Evolutionary conservation across 2,113 vertebrate species (phyloP).

Genomic region (Butorides virescens): DNA sequence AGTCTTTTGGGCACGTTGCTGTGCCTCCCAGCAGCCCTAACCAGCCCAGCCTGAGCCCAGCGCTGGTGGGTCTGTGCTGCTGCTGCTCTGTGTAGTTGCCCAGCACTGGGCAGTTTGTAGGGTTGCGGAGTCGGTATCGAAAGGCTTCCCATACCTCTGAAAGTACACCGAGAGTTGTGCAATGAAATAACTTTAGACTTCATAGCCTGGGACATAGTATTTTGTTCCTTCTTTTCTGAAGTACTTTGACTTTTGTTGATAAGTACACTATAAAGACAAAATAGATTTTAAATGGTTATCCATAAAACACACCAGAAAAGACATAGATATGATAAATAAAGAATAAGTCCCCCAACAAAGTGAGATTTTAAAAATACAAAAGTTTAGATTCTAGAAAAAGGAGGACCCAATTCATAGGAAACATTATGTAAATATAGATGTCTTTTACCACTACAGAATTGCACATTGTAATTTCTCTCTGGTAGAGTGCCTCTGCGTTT

Average conservation of each 20-base stretch:
- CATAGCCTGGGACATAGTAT: neutral
- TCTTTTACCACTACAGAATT: neutral
- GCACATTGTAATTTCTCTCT: neutral
- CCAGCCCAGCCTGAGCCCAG: neutral
- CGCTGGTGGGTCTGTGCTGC: neutral
- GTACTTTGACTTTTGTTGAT: neutral
- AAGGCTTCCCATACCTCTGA: neutral
- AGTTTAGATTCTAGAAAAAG: neutral
- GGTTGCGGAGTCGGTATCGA: neutral
- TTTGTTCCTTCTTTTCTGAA: neutral
- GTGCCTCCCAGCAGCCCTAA: neutral
- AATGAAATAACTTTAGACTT: neutral
- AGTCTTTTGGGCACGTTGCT: neutral
- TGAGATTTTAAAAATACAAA: neutral
- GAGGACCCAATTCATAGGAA: neutral
- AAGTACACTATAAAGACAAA: neutral
- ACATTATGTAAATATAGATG: neutral
- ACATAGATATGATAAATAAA: neutral
- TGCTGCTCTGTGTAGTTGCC: neutral
- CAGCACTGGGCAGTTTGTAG: neutral
- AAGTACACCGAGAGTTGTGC: neutral
- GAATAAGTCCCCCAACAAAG: accelerated
- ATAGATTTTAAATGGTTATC: neutral
- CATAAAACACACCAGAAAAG: neutral
- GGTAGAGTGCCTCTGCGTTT: constrained; percentile 83